Evolutionary conservation across 2,888 invertebrate species (phyloP).

Genomic region (Nephrotoma appendiculata): DNA sequence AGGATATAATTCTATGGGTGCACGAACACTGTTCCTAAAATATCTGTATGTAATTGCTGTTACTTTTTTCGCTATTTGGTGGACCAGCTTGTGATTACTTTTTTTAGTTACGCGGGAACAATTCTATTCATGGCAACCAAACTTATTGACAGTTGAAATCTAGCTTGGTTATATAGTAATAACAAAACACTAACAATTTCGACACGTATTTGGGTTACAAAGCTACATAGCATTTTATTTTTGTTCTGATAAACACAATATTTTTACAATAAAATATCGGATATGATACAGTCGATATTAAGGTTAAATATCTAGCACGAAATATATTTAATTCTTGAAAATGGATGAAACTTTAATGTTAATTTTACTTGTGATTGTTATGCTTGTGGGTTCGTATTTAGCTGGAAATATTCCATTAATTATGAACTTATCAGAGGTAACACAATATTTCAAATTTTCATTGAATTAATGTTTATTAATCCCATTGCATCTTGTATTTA

Average conservation of each 20-base stretch:
- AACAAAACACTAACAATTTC: not conserved
- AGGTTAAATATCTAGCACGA: not conserved
- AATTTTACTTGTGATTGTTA: conserved; percentile 71
- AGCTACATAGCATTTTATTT: not conserved
- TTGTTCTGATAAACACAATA: not conserved
- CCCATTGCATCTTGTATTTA: conserved; percentile 33
- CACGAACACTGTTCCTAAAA: too few species aligned
- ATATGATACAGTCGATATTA: not conserved
- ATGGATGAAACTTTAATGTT: conserved; percentile 80
- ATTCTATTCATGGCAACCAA: not conserved
- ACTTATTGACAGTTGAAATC: not conserved
- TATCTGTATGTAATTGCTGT: too few species aligned
- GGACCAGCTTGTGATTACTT: too few species aligned
- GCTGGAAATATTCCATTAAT: conserved; percentile 91
- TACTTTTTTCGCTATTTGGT: too few species aligned
- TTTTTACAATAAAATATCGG: not conserved
- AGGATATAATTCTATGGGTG: too few species aligned
- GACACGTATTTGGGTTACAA: not conserved
- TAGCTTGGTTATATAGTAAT: not conserved
- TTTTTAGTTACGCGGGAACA: too few species aligned
- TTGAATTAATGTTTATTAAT: not conserved
- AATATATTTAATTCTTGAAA: conserved; percentile 14
- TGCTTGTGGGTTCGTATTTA: conserved; percentile 91
- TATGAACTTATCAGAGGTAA: conserved; percentile 88
- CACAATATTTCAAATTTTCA: conserved; percentile 11